Evolutionary conservation across 2,888 invertebrate species (phyloP).

Genomic region (Agrochola macilenta): DNA sequence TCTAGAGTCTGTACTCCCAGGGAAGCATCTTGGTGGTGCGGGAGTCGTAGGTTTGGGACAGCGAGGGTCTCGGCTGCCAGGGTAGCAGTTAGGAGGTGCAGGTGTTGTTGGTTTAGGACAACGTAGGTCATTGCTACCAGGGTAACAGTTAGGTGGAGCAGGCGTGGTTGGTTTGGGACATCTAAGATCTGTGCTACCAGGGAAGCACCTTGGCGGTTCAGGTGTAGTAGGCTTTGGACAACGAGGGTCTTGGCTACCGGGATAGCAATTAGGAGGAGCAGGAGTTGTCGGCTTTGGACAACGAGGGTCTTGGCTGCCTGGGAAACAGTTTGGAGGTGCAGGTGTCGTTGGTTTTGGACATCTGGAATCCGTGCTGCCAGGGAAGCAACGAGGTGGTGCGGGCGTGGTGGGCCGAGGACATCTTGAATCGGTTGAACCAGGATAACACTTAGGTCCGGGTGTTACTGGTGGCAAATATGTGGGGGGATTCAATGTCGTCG

Average conservation of each 20-base stretch:
- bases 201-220: too few species aligned
- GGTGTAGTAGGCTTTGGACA: not conserved
- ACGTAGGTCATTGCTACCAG: too few species aligned
- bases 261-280: not conserved
- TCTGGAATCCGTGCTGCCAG: not conserved
- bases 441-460: slow-evolving; percentile 37
- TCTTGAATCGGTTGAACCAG: slow-evolving; percentile 16
- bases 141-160: too few species aligned
- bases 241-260: not conserved
- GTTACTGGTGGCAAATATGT: slow-evolving; percentile 72
- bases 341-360: slow-evolving; percentile 70
- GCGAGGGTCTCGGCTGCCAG: slow-evolving; percentile 12
- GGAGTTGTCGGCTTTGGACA: slow-evolving; percentile 18
- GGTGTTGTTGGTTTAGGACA: too few species aligned
- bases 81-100: not conserved
- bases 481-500: slow-evolving; percentile 64
- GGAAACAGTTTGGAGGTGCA: not conserved
- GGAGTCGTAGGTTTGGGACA: slow-evolving; percentile 63
- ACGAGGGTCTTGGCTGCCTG: not conserved
- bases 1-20: slow-evolving; percentile 1
- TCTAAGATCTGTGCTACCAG: too few species aligned
- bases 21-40: slow-evolving; percentile 25
- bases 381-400: slow-evolving; percentile 54
- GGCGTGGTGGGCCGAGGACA: slow-evolving; percentile 52
- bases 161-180: too few species aligned